A percentile compares a stretch with the other conserved stretches of the same genome.
phyloP scores from a whole-genome alignment of 2,113 vertebrate genomes.

The Halichoeres trimaculatus region DNA sequence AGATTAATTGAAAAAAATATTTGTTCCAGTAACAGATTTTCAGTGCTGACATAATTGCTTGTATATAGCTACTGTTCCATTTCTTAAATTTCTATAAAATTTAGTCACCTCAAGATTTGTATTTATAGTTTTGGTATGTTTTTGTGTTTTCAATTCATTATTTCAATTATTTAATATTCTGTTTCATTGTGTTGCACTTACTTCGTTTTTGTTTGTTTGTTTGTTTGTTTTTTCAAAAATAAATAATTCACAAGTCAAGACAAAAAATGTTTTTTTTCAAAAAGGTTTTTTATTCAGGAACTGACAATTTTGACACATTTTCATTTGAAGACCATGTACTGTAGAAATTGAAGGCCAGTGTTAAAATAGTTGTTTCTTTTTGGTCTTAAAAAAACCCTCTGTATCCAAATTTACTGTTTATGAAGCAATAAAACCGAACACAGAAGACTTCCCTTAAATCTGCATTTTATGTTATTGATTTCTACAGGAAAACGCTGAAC shows the following conservation, averaged over 20 bases:
- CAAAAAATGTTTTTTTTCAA: constrained; percentile 24
- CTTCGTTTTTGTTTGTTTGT: no score
- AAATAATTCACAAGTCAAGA: background rate
- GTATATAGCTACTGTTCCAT: no score
- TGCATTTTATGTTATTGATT: background rate
- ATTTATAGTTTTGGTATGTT: no score
- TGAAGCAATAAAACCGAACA: constrained; percentile 28
- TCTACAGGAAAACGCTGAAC: constrained; percentile 37
- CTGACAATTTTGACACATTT: constrained; percentile 45
- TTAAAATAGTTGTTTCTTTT: constrained; percentile 65
- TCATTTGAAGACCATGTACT: constrained; percentile 31
- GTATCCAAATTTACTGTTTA: constrained; percentile 21
- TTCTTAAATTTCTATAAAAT: no score
- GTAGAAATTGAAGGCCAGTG: constrained; percentile 64
- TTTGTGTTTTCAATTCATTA: no score
- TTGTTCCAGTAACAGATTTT: no score
- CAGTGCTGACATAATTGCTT: no score
- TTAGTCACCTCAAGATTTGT: no score
- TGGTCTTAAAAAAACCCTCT: constrained; percentile 44
- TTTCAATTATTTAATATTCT: no score
- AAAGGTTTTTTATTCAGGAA: constrained; percentile 67
- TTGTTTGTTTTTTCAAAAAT: no score
- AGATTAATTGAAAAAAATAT: no score
- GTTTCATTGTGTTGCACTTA: no score
- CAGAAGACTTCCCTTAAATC: constrained; percentile 46